Base-by-base conservation (phyloP, 2,888 invertebrate species). In the Eremobia ochroleuca region DNA sequence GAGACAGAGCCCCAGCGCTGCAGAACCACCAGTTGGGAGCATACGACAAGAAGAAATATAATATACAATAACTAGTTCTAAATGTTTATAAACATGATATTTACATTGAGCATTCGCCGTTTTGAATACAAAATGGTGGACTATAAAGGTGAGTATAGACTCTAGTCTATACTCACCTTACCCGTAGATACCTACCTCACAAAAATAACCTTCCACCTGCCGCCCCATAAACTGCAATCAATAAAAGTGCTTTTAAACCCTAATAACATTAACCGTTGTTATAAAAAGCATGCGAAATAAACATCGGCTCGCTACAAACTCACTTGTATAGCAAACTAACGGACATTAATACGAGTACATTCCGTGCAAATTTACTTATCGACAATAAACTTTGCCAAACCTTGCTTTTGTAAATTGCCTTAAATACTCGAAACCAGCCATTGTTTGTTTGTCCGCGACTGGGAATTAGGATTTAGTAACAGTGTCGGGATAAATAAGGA, bases 261-360 rank as follows among this genome's bases (percentile, higher is more conserved):
- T 52, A 77, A 80, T 81, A 80, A 59, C 68, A 72, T 68, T 65
- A 73, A 77, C 79, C 43, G 74, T 65, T 61, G 78, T 62, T 62
- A 74, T 79, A 85, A 74, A 85, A 85, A 73, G 46, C 67, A 69
- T 64, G 74, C 75, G 71, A 85, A 83, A 75, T 61, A 69, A 79
- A 79, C 65, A 59, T 69, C 55, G 65, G 61, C 43, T 49, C n/a
- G 40, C 80, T 79, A 68, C 61, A 79, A 59, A 68, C n/a, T 52
- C 31, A 25, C 31, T 55, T 49, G 79, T 74, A 71, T 67, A n/a
- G 31, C 68, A 40, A 74, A 79, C 64, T 73, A 66, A 76, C 75
- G 49, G 61, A 58, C 78, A 66, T 66, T 61, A 73, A 70, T 73
- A 34, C 66, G 64, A 73, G 66, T 73, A 34, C 66, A 58, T 34